Percentiles rank a stretch among this genome's conserved stretches.
phyloP scores from a whole-genome alignment of 2,797 vertebrate genomes.

The Cossypha heuglini region DNA sequence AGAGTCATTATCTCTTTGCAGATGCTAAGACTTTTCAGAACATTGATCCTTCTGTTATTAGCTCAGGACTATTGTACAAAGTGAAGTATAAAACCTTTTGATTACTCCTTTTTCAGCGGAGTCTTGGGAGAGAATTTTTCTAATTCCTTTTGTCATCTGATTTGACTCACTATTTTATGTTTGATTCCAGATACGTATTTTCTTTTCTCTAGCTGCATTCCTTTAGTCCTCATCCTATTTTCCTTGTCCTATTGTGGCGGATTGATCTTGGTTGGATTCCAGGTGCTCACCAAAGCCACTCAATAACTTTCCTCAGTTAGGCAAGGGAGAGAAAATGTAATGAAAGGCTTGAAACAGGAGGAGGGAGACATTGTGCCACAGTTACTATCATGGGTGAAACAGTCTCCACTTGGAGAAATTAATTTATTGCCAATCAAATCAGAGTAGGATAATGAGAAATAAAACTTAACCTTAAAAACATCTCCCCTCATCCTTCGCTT shows the following conservation, averaged over 20 bases:
- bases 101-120: not conserved
- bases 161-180: not conserved
- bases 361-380: not conserved
- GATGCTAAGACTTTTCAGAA: not conserved
- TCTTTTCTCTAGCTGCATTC: not conserved
- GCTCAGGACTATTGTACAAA: not conserved
- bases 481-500: not conserved
- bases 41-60: not conserved
- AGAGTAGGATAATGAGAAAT: not conserved
- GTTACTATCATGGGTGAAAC: not conserved
- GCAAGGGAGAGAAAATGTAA: not conserved
- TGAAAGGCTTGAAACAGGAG: not conserved
- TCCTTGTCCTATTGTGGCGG: not conserved
- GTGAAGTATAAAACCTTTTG: not conserved
- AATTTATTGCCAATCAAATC: not conserved
- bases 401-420: not conserved
- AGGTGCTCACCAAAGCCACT: not conserved
- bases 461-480: not conserved
- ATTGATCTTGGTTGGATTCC: not conserved
- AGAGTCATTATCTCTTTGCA: not conserved
- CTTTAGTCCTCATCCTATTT: not conserved
- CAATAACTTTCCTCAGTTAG: not conserved
- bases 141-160: not conserved
- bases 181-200: not conserved
- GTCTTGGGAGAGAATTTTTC: not conserved